phyloP scores from a whole-genome alignment of 2,113 vertebrate species.

The Artemisiospiza belli region DNA sequence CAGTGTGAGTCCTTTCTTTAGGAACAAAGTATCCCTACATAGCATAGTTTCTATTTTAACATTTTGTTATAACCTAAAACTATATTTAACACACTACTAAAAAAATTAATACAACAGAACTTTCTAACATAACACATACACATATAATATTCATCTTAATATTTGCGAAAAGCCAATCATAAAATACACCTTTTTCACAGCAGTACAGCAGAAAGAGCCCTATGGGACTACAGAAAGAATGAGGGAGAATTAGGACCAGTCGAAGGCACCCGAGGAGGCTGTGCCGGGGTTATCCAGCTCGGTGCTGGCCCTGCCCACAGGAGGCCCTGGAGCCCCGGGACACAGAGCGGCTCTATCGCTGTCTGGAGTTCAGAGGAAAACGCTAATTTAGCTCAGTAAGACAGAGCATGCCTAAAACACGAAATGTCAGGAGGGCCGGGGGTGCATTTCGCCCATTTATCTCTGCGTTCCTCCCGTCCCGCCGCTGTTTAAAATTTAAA shows the following conservation, averaged over 20 bases:
- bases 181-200: too few relatives aligned
- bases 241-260: accelerated
- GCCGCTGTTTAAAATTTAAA: not conserved
- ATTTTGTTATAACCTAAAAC: too few relatives aligned
- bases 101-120: too few relatives aligned
- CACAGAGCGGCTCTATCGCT: accelerated
- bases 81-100: too few relatives aligned
- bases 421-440: not conserved
- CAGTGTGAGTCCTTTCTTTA: too few relatives aligned
- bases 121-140: too few relatives aligned
- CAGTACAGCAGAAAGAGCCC: not conserved
- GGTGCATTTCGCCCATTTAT: not conserved
- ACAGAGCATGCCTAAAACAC: not conserved
- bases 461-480: not conserved
- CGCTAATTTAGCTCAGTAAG: accelerated
- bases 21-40: too few relatives aligned
- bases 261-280: accelerated
- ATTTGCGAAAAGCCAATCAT: too few relatives aligned
- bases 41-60: too few relatives aligned
- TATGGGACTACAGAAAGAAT: accelerated
- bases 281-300: accelerated
- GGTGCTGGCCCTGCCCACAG: accelerated
- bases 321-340: accelerated
- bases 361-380: not conserved
- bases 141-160: too few relatives aligned